Evolutionary conservation across 2,113 vertebrate genomes (phyloP).

Genomic region (Stercorarius parasiticus): DNA sequence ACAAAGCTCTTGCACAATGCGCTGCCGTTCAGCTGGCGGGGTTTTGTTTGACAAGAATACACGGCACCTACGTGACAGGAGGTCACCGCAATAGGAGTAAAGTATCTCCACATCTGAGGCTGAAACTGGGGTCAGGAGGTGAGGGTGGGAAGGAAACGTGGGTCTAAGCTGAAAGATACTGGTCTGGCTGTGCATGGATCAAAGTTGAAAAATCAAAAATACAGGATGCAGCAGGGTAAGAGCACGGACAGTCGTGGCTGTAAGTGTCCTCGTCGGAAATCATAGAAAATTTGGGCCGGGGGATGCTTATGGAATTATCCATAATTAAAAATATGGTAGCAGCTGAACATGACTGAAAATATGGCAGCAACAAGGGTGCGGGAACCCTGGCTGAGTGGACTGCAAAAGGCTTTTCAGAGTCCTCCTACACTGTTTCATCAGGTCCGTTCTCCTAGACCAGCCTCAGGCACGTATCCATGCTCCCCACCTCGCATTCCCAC

Average conservation of each 20-base stretch:
- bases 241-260: not conserved
- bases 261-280: not conserved
- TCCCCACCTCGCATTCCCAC: not conserved
- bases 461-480: accelerated
- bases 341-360: not conserved
- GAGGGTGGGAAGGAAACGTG: not conserved
- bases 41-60: not conserved
- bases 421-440: not conserved
- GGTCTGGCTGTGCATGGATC: not conserved
- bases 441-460: not conserved
- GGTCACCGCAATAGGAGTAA: not conserved
- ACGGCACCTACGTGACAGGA: not conserved
- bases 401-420: not conserved
- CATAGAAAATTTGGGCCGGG: accelerated
- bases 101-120: not conserved
- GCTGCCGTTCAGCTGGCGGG: not conserved
- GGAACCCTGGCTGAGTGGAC: not conserved
- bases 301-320: not conserved
- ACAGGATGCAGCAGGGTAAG: not conserved
- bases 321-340: not conserved
- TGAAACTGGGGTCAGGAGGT: not conserved
- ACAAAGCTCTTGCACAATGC: not conserved
- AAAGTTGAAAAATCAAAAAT: not conserved
- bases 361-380: not conserved
- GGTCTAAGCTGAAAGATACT: not conserved